A percentile compares a stretch with the other conserved stretches of the same genome.
These are phyloP conservation scores for Tachina grossa DNA, from an alignment of 2,888 invertebrate species.

Conservation along the genomic window DNA sequence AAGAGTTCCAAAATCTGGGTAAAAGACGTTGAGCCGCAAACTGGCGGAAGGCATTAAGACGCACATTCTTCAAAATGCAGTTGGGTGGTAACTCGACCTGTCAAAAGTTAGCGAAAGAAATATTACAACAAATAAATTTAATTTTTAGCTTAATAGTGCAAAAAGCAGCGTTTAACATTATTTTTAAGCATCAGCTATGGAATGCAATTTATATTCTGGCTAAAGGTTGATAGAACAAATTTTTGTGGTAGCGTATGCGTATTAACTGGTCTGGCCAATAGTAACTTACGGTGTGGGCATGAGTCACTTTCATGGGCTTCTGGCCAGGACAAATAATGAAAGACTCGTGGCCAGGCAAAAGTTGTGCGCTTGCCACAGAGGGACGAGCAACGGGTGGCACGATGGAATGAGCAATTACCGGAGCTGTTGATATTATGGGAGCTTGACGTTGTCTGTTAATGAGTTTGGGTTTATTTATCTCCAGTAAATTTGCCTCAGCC, in stretches of 20 bases:
- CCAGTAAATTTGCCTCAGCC: not conserved
- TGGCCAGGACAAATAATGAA: slow-evolving; percentile 81
- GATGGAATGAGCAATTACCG: slow-evolving; percentile 1
- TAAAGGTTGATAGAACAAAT: slow-evolving; percentile 46
- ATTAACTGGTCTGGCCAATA: slow-evolving; percentile 73
- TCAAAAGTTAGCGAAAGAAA: slow-evolving; percentile 4
- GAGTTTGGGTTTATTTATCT: not conserved
- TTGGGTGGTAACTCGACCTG: slow-evolving; percentile 81
- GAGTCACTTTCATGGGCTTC: slow-evolving; percentile 79
- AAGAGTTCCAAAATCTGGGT: slow-evolving; percentile 73
- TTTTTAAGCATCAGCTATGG: slow-evolving; percentile 22
- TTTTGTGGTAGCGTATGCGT: slow-evolving; percentile 71
- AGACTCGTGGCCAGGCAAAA: slow-evolving; percentile 78
- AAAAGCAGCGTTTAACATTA: not conserved
- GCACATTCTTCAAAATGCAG: slow-evolving; percentile 81
- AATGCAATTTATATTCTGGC: slow-evolving; percentile 43
- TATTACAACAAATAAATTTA: not conserved
- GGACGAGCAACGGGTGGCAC: slow-evolving; percentile 50
- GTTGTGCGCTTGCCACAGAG: slow-evolving; percentile 67
- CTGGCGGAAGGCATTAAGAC: slow-evolving; percentile 70
- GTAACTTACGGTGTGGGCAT: slow-evolving; percentile 81
- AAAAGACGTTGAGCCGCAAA: slow-evolving; percentile 71
- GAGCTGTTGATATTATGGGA: slow-evolving; percentile 1
- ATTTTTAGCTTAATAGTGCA: not conserved
- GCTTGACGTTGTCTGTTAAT: slow-evolving; percentile 9